phyloP scores from a whole-genome alignment of 2,888 invertebrate genomes.

The Phlogophora meticulosa region DNA sequence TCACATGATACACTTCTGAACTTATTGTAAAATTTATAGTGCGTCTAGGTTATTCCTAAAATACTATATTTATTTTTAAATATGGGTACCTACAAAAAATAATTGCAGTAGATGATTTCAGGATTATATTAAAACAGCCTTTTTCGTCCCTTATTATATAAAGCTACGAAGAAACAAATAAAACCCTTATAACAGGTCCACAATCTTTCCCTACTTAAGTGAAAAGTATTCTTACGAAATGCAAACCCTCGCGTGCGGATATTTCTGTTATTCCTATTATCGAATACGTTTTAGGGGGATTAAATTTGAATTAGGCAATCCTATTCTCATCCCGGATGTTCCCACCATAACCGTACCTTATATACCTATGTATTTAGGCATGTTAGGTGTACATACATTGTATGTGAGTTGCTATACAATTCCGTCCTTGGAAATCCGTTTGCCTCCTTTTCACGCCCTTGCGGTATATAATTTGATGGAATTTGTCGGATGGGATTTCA shows the following conservation, averaged over 20 bases:
- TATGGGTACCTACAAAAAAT: no score
- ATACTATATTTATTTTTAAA: no score
- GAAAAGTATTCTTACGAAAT: slow-evolving; percentile 24
- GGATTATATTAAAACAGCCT: no score
- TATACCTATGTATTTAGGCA: not conserved
- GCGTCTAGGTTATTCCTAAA: no score
- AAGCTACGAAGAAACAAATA: slow-evolving; percentile 8
- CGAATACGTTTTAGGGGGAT: slow-evolving; percentile 36
- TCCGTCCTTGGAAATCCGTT: slow-evolving; percentile 21
- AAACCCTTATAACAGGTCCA: slow-evolving; percentile 3
- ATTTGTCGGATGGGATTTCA: slow-evolving; percentile 3
- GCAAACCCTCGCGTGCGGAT: slow-evolving; percentile 3
- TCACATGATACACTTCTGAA: no score
- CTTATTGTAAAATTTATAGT: no score
- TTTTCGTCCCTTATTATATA: not conserved
- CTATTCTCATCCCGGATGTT: slow-evolving; percentile 8
- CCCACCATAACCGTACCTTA: not conserved
- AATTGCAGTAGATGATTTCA: no score
- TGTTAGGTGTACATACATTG: not conserved
- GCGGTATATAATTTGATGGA: slow-evolving; percentile 13
- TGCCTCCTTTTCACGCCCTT: slow-evolving; percentile 18
- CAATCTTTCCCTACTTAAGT: slow-evolving; percentile 6
- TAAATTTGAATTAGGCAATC: slow-evolving; percentile 45
- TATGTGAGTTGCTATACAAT: slow-evolving; percentile 6
- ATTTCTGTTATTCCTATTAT: slow-evolving; percentile 7